These are phyloP conservation scores for Labrus mixtus DNA, from an alignment of 2,113 vertebrate species.

Conservation along the genomic window DNA sequence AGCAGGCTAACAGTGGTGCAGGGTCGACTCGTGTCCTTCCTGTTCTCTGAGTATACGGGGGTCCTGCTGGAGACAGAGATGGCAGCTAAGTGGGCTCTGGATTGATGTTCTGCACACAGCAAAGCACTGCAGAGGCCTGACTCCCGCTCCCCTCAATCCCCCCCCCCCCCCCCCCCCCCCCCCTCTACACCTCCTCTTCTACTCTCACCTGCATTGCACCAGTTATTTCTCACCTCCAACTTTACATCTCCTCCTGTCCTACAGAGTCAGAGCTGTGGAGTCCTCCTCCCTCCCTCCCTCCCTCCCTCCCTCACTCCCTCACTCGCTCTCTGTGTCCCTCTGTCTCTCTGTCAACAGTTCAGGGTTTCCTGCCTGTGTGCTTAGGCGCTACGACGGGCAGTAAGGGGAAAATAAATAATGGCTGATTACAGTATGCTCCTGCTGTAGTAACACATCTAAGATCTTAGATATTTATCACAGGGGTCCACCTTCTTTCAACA, in stretches of 20 bases:
- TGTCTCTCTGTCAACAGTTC: slow-evolving; percentile 51
- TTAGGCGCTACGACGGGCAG: slow-evolving; percentile 36
- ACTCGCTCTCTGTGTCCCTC: slow-evolving; percentile 20
- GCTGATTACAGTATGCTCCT: slow-evolving; percentile 18
- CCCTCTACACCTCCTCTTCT: slow-evolving; percentile 49
- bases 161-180: slow-evolving; percentile 10
- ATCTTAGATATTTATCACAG: background rate
- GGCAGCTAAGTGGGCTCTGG: slow-evolving; percentile 70
- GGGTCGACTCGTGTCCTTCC: slow-evolving; percentile 49
- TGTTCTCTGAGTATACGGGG: slow-evolving; percentile 28
- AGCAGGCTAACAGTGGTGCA: slow-evolving; percentile 29
- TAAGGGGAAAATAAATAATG: too few species aligned
- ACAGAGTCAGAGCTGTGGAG: slow-evolving; percentile 52
- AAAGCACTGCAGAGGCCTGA: slow-evolving; percentile 75
- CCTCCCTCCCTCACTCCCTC: slow-evolving; percentile 13
- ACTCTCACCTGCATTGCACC: slow-evolving; percentile 82
- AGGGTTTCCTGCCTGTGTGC: slow-evolving; percentile 48
- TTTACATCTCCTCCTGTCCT: slow-evolving; percentile 69
- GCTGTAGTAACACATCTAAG: background rate
- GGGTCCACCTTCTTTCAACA: background rate
- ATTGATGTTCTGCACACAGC: slow-evolving; percentile 73
- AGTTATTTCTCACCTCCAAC: slow-evolving; percentile 79
- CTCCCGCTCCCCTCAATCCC: slow-evolving; percentile 26
- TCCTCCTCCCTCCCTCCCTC: slow-evolving; percentile 41
- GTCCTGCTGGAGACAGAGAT: slow-evolving; percentile 54